Base-by-base conservation (phyloP, 1,140 invertebrate genomes). In the Drosophila repleta region DNA sequence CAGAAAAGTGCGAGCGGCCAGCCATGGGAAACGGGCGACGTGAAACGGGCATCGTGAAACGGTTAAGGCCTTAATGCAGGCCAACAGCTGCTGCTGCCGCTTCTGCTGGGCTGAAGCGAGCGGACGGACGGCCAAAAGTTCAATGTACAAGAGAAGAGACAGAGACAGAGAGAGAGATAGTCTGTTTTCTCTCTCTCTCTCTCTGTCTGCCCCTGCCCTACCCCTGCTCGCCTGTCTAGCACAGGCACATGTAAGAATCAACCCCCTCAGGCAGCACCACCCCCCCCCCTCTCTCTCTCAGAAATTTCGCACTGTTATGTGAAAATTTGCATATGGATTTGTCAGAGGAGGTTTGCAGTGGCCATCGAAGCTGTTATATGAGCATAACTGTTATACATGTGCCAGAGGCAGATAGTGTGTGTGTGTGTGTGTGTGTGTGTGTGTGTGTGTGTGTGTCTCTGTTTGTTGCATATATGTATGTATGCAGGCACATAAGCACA, bases 281-380 rank as follows among this genome's bases (percentile, higher is more conserved):
- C 39, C 15, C n/a, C 15, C 39, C 15, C 39, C 5, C 13, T 0
- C n/a, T 39, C 39, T 17, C 15, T 6, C 39, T 15, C 39, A 17
- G n/a, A 18, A 52, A 52, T 2, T 88, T 85, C 39, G 65, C 82
- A 85, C 37, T 41, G 73, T 57, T 58, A 68, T 85, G 82, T 72
- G 74, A 87, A 87, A 82, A 78, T 75, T 75, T 65, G 67, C 81
- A 78, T 73, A 58, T 61, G 57, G 21, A 29, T 69, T 39, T 20
- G 49, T 53, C 46, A 52, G 56, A 17, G 13, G 56, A 17, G 13
- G 18, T 58, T 21, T 4, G 21, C 18, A 35, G 11, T 35, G 3
- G 51, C 13, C 29, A 49, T 43, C 35, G 60, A n/a, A 43, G 37
- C 24, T 43, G 55, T 24, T 57, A 43, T 51, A 49, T 49, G 20